Percentiles rank a stretch among this genome's conserved stretches.
These are phyloP conservation scores for Petrocephalus schoutedeni DNA, from an alignment of 2,797 vertebrate genomes.

Conservation along the genomic window DNA sequence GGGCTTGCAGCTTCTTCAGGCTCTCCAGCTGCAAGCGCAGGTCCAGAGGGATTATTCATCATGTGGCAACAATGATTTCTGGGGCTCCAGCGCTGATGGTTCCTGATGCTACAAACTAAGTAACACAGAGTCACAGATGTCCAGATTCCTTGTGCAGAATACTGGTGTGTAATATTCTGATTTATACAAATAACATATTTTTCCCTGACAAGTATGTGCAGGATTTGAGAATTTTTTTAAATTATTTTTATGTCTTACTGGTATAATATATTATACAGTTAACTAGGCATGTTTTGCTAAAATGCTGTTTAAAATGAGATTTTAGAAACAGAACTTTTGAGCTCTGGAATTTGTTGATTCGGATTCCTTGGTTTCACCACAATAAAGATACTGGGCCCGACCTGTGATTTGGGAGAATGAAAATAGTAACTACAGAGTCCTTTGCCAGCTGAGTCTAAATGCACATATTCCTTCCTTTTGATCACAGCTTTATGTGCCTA, in stretches of 20 bases:
- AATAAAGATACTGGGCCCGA: not conserved
- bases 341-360: not conserved
- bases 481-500: not conserved
- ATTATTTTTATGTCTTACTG: not conserved
- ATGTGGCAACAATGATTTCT: not conserved
- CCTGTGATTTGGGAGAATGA: too few species aligned
- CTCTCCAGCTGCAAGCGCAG: not conserved
- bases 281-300: not conserved
- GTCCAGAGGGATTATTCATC: not conserved
- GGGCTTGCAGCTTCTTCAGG: not conserved
- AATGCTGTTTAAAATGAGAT: not conserved
- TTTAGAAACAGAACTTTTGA: not conserved
- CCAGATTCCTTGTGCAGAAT: not conserved
- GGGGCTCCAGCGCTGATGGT: not conserved
- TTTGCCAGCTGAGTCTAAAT: not conserved
- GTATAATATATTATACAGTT: not conserved
- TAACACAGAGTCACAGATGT: not conserved
- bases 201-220: not conserved
- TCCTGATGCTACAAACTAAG: not conserved
- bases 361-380: not conserved
- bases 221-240: not conserved
- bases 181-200: not conserved
- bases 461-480: not conserved
- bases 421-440: not conserved
- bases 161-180: not conserved